Evolutionary conservation across 2,888 invertebrate species (phyloP).

Genomic region (Merodon equestris): DNA sequence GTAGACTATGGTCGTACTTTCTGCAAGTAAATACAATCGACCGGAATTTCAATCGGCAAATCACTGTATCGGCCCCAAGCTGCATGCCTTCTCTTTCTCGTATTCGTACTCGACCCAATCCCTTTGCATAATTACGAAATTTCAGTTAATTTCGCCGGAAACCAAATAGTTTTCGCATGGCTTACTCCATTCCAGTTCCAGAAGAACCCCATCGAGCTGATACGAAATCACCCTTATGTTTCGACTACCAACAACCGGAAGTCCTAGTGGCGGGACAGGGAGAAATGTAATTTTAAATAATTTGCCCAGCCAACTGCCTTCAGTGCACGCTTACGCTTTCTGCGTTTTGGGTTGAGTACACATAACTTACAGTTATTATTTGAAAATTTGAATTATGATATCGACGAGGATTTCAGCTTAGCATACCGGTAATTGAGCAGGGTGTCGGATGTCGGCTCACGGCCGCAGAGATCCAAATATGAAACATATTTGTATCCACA

Average conservation of each 20-base stretch:
- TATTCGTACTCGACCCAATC: neutral
- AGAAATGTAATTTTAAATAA: conserved; percentile 16
- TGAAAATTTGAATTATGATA: conserved; percentile 22
- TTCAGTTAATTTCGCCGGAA: conserved; percentile 34
- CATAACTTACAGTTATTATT: conserved; percentile 27
- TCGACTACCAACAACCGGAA: neutral
- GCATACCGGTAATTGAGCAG: too few relatives aligned
- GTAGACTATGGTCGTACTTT: neutral
- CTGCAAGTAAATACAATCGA: conserved; percentile 17
- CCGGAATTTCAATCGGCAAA: conserved; percentile 4
- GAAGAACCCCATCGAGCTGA: too few relatives aligned
- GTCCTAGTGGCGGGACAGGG: neutral
- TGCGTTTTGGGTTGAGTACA: too few relatives aligned
- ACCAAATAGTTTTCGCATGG: conserved; percentile 25
- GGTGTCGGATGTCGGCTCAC: too few relatives aligned
- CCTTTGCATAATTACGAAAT: conserved; percentile 22
- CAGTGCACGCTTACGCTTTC: too few relatives aligned
- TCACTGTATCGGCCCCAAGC: neutral
- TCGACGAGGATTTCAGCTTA: conserved; percentile 3
- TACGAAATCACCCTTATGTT: neutral
- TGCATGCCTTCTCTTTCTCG: neutral
- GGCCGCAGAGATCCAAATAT: too few relatives aligned
- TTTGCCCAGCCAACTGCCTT: neutral
- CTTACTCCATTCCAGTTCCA: neutral
- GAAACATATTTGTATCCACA: too few relatives aligned